Evolutionary conservation across 2,797 vertebrate species (phyloP), one percentile per base, ranked within the genome.

Genomic region (Phylloscopus collybita): DNA sequence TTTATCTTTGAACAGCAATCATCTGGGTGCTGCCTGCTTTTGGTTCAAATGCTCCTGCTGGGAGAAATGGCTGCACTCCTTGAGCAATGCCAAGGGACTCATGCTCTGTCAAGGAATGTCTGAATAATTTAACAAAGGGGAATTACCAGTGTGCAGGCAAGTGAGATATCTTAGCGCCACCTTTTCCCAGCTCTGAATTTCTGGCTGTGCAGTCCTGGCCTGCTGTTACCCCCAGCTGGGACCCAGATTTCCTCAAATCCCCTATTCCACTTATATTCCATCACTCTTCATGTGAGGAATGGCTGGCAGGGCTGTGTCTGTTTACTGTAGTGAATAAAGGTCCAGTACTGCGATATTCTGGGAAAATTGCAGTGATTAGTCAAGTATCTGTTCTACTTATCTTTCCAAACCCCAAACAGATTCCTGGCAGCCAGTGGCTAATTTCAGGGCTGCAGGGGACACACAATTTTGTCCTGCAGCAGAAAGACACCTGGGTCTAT

Each of bases 281-380:
- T 22, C 38, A 13, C 9, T 27, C 16, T 38, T 23, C 16, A 4
- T 0, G 0, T 19, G 17, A 36, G 80, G 71, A 56, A 5, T 5
- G 42, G 11, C 13, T 27, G 42, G 5, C 5, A 5, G 18, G 30
- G 50, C 56, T 71, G 22, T 13, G 29, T 38, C 44, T 53, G 20
- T 13, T 32, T 42, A 73, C 79, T 54, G 44, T 2, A 11, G 6
- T 7, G 36, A 36, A 16, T 16, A 13, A 49, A 67, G 25, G 51
- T 38, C 40, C 5, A 5, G 6, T 1, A 14, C 8, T 5, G 3
- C 34, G 0, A 30, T 45, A 6, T 38, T 30, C 14, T 56, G 47
- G 36, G 16, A n/a, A 36, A 38, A 44, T 66, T 27, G 27, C n/a
- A 49, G 44, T 16, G 16, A 66, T 40, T 17, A 22, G 38, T 13